phyloP scores from a whole-genome alignment of 2,888 invertebrate genomes.

The Bruchidius siliquastri region DNA sequence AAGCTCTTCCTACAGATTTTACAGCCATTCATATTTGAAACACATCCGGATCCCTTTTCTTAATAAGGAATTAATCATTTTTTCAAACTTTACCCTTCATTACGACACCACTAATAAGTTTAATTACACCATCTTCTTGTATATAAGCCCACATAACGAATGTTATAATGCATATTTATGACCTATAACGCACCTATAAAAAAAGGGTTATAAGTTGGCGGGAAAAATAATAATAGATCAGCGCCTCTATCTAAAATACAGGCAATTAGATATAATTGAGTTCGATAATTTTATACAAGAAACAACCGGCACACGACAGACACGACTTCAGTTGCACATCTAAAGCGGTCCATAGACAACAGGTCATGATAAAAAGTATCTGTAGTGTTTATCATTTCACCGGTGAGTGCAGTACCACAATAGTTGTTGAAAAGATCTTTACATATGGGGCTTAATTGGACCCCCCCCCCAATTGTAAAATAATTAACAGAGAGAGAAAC shows the following conservation, averaged over 20 bases:
- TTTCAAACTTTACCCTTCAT: too few species aligned
- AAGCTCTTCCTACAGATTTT: too few species aligned
- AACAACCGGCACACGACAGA: background rate
- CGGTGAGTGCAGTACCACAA: too few species aligned
- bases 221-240: background rate
- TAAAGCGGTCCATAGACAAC: background rate
- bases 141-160: background rate
- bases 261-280: background rate
- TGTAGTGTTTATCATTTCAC: too few species aligned
- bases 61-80: too few species aligned
- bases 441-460: too few species aligned
- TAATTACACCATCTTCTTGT: background rate
- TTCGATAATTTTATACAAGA: background rate
- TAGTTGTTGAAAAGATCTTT: too few species aligned
- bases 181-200: background rate
- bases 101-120: background rate
- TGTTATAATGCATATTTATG: background rate
- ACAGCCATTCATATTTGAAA: too few species aligned
- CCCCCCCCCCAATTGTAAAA: too few species aligned
- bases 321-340: background rate
- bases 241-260: background rate
- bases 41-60: too few species aligned
- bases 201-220: background rate
- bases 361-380: too few species aligned
- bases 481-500: too few species aligned